Evolutionary conservation across 2,888 invertebrate genomes (phyloP).

Genomic region (Mesorhabditis spiculigera): DNA sequence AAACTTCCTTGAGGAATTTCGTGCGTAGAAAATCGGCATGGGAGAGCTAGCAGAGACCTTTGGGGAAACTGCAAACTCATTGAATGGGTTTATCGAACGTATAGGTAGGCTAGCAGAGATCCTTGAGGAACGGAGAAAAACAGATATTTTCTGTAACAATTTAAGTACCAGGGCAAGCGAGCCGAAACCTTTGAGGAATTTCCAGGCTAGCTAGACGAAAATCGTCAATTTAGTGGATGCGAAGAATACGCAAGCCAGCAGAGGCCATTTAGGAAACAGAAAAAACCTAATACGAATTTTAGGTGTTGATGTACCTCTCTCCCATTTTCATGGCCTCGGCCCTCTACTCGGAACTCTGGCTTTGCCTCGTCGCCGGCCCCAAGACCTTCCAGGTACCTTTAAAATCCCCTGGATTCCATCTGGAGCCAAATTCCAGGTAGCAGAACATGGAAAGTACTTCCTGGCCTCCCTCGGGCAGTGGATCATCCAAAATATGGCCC

Average conservation of each 20-base stretch:
- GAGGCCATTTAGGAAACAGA: neutral
- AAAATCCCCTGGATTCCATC: neutral
- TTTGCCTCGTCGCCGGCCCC: neutral
- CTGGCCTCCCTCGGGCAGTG: slow-evolving; percentile 45
- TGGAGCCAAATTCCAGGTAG: neutral
- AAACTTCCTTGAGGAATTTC: neutral
- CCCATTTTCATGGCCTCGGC: slow-evolving; percentile 49
- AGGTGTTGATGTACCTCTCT: slow-evolving; percentile 48
- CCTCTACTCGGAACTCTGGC: slow-evolving; percentile 52
- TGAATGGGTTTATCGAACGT: too few species aligned
- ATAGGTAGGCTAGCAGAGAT: too few species aligned
- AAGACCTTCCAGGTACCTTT: neutral
- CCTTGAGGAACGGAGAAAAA: too few species aligned
- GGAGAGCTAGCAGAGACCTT: too few species aligned
- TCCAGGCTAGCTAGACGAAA: too few species aligned
- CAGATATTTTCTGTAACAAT: too few species aligned
- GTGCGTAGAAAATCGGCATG: too few species aligned
- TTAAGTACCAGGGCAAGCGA: too few species aligned
- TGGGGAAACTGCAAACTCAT: too few species aligned
- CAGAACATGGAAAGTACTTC: slow-evolving; percentile 38
- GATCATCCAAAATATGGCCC: slow-evolving; percentile 45
- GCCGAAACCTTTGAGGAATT: too few species aligned
- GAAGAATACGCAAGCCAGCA: too few species aligned
- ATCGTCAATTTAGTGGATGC: too few species aligned
- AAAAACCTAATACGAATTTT: slow-evolving; percentile 11